These are phyloP conservation scores for Monopis laevigella DNA, from an alignment of 2,888 invertebrate species.

Conservation along the genomic window DNA sequence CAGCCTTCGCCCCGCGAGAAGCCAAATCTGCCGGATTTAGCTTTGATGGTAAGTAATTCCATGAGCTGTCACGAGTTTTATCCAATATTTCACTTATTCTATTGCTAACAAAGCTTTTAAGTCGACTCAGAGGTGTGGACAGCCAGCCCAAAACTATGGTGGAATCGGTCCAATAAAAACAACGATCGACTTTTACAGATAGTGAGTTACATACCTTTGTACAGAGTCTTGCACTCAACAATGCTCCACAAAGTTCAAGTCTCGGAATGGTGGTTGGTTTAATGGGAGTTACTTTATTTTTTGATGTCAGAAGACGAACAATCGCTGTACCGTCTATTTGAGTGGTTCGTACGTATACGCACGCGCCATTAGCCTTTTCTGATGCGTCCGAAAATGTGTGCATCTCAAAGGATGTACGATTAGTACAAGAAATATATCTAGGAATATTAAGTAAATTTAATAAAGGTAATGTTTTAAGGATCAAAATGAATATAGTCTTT, in stretches of 20 bases:
- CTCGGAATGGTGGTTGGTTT: constrained; percentile 13
- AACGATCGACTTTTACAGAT: constrained; percentile 5
- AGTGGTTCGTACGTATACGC: constrained; percentile 14
- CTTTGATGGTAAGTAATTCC: too few relatives aligned
- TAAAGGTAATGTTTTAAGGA: not conserved
- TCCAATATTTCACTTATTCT: too few relatives aligned
- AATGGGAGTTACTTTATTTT: constrained; percentile 14
- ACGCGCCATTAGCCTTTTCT: constrained; percentile 14
- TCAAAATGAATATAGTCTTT: not conserved
- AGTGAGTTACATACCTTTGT: constrained; percentile 13
- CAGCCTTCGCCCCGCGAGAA: too few relatives aligned
- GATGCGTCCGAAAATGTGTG: constrained; percentile 17
- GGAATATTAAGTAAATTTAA: constrained; percentile 8
- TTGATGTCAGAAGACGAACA: constrained; percentile 14
- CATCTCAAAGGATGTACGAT: constrained; percentile 1
- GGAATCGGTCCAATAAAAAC: constrained; percentile 22
- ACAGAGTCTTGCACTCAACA: constrained; percentile 14
- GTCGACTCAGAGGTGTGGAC: too few relatives aligned
- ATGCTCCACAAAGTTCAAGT: constrained; percentile 13
- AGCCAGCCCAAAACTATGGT: constrained; percentile 24
- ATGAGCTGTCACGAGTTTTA: too few relatives aligned
- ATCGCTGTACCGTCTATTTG: not conserved
- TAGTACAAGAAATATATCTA: constrained; percentile 6
- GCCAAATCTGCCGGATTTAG: too few relatives aligned
- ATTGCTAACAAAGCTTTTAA: too few relatives aligned